Conservation (phyloP, 1,140 invertebrate species). For the Bombus huntii region DNA sequence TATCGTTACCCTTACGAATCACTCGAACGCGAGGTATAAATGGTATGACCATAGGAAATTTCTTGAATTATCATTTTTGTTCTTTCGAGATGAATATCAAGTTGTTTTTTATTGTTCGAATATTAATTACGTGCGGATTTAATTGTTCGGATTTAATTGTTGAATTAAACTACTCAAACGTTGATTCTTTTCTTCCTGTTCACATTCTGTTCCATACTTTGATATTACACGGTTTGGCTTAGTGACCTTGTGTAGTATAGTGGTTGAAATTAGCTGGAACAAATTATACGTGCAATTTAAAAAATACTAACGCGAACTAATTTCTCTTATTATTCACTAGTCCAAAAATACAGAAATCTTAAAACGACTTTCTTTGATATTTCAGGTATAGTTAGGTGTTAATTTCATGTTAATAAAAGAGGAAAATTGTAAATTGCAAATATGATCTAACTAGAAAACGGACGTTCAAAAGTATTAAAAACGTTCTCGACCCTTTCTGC, state of each 20-base stretch:
- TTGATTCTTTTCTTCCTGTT: background rate
- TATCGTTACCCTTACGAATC: conserved; percentile 39
- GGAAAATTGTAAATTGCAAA: too few species aligned
- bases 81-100: background rate
- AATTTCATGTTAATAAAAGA: background rate
- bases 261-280: too few species aligned
- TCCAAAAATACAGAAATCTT: background rate
- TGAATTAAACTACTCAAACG: background rate
- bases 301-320: background rate
- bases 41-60: background rate
- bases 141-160: too few species aligned
- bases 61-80: too few species aligned
- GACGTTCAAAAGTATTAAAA: background rate
- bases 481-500: background rate
- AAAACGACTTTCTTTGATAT: background rate
- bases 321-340: background rate
- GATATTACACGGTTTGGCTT: background rate
- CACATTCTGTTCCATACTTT: background rate
- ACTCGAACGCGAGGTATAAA: background rate
- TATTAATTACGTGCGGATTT: background rate
- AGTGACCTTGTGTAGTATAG: too few species aligned
- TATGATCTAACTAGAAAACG: too few species aligned
- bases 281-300: too few species aligned
- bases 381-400: background rate
- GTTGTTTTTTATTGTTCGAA: background rate